Conservation (phyloP, 2,797 vertebrate species). For the Enteromius radiatus region DNA sequence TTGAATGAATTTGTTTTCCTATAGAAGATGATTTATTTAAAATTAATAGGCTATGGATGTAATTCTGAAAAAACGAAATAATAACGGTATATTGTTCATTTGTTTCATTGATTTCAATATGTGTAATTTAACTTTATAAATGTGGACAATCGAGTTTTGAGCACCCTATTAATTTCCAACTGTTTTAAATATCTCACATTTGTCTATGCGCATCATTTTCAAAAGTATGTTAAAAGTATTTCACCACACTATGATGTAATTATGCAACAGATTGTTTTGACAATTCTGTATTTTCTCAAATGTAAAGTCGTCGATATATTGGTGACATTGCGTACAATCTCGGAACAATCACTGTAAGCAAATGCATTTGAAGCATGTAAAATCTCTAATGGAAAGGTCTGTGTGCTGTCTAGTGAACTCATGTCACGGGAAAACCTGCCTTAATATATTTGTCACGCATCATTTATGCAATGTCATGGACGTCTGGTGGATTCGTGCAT, state of each 20-base stretch:
- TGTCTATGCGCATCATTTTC: neutral
- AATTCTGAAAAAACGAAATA: conserved; percentile 15
- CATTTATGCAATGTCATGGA: conserved; percentile 62
- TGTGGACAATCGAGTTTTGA: conserved; percentile 47
- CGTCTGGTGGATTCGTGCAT: conserved; percentile 62
- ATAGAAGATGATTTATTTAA: conserved; percentile 1
- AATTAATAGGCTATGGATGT: neutral
- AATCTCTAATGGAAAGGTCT: conserved; percentile 49
- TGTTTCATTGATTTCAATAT: neutral
- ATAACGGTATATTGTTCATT: neutral
- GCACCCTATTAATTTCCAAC: neutral
- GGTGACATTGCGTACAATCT: conserved; percentile 45
- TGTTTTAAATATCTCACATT: neutral
- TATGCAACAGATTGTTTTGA: conserved; percentile 52
- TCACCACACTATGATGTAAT: conserved; percentile 20
- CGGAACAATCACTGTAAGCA: conserved; percentile 54
- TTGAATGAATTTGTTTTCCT: conserved; percentile 1
- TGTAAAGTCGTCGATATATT: conserved; percentile 48
- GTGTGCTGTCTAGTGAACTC: conserved; percentile 56
- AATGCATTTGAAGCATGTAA: conserved; percentile 58
- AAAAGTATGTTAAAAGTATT: neutral
- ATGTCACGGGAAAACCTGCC: conserved; percentile 52
- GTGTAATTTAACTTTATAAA: conserved; percentile 36
- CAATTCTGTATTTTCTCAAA: conserved; percentile 8
- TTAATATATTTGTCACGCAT: conserved; percentile 57